Percentiles rank a stretch among this genome's conserved stretches.
These are phyloP conservation scores for Amphipoea lucens DNA, from an alignment of 2,888 invertebrate genomes.

Conservation along the genomic window DNA sequence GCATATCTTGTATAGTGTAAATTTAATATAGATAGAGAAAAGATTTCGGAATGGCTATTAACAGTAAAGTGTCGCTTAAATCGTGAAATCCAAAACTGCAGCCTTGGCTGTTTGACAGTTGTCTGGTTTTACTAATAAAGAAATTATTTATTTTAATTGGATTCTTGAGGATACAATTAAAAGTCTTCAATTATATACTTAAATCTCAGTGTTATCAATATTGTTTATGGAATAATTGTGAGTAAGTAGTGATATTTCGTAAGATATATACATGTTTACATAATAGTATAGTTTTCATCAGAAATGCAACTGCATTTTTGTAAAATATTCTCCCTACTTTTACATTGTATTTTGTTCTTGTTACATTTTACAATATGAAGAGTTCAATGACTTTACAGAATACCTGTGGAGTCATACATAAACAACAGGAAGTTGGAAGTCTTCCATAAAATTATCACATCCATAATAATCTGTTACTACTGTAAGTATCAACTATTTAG, in stretches of 20 bases:
- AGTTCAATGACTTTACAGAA: conserved; percentile 43
- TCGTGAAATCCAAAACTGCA: conserved; percentile 64
- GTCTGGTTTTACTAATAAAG: conserved; percentile 48
- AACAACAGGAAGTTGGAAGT: conserved; percentile 52
- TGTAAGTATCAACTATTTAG: conserved; percentile 25
- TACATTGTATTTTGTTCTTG: neutral
- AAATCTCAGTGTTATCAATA: conserved; percentile 11
- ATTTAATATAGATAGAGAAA: neutral
- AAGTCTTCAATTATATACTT: conserved; percentile 13
- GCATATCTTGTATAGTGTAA: conserved; percentile 39
- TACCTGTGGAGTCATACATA: conserved; percentile 49
- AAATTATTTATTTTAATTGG: conserved; percentile 47
- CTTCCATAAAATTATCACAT: conserved; percentile 33
- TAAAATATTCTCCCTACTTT: neutral
- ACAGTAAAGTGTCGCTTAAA: conserved; percentile 41
- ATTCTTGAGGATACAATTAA: conserved; percentile 17
- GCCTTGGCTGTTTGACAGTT: conserved; percentile 75
- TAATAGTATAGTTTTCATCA: conserved; percentile 70
- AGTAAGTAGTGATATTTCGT: conserved; percentile 66
- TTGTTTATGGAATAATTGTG: conserved; percentile 15
- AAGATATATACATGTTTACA: conserved; percentile 76
- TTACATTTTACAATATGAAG: conserved; percentile 11
- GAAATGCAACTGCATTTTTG: conserved; percentile 38
- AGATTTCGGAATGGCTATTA: conserved; percentile 13
- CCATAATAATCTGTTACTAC: neutral